Percentiles rank a stretch among this genome's conserved stretches.
phyloP scores from a whole-genome alignment of 2,797 vertebrate species.

The Sebastes matsubarae region DNA sequence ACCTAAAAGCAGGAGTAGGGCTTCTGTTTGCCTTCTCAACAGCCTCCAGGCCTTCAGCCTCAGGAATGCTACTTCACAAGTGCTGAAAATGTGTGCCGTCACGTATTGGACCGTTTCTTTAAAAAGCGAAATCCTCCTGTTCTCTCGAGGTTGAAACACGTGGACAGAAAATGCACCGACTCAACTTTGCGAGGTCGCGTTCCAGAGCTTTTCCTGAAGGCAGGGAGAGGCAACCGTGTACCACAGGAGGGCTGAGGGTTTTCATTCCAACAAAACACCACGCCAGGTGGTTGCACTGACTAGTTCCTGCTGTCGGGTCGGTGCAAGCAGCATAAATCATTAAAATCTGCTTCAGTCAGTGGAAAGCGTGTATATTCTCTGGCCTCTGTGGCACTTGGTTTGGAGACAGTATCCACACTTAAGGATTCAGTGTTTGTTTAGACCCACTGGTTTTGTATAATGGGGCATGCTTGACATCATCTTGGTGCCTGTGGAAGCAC shows the following conservation, averaged over 20 bases:
- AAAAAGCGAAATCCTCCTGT: slow-evolving; percentile 18
- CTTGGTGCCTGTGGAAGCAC: background rate
- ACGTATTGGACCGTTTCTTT: background rate
- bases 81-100: background rate
- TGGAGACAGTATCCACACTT: background rate
- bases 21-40: background rate
- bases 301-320: slow-evolving; percentile 16
- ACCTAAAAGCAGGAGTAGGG: background rate
- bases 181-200: slow-evolving; percentile 14
- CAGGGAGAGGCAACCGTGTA: slow-evolving; percentile 10
- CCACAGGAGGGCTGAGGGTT: slow-evolving; percentile 2
- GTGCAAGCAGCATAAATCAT: slow-evolving; percentile 19
- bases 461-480: background rate
- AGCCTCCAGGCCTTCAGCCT: background rate
- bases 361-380: background rate
- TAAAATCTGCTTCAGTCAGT: slow-evolving; percentile 9
- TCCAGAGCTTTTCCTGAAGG: slow-evolving; percentile 22
- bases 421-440: background rate
- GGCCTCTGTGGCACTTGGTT: background rate
- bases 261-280: background rate
- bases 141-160: slow-evolving; percentile 14
- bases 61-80: slow-evolving; percentile 30
- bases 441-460: background rate
- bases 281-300: slow-evolving; percentile 27
- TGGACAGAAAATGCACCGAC: slow-evolving; percentile 18